Conservation (phyloP, 2,888 invertebrate species). For the Shargacucullia verbasci region DNA sequence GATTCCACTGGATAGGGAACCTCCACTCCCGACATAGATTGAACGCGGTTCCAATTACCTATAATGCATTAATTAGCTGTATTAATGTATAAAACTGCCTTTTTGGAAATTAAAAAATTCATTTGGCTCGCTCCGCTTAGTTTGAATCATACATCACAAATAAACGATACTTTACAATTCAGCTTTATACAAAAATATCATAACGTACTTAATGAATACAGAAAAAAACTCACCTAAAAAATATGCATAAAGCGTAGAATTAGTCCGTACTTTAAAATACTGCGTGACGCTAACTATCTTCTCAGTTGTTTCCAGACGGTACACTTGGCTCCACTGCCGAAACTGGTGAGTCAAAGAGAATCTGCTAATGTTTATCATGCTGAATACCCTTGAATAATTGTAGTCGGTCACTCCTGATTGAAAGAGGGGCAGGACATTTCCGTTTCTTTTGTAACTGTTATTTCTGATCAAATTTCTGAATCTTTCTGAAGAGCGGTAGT, state of each 20-base stretch:
- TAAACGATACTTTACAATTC: no score
- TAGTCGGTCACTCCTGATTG: slow-evolving; percentile 70
- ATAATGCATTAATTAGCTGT: neutral
- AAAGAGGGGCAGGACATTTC: slow-evolving; percentile 63
- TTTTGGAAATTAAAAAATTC: no score
- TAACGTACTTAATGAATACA: no score
- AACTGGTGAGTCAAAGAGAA: slow-evolving; percentile 63
- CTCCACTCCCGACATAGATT: slow-evolving; percentile 75
- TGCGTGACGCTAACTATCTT: slow-evolving; percentile 72
- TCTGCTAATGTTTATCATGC: slow-evolving; percentile 71
- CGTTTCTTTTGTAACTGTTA: slow-evolving; percentile 64
- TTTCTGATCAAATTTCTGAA: slow-evolving; percentile 72
- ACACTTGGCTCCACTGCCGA: slow-evolving; percentile 49
- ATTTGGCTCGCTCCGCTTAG: no score
- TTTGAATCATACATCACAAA: no score
- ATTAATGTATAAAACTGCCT: no score
- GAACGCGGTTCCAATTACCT: slow-evolving; percentile 75
- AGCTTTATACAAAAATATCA: no score
- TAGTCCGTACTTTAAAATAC: slow-evolving; percentile 80
- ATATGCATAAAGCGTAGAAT: slow-evolving; percentile 78
- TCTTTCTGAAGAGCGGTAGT: slow-evolving; percentile 71
- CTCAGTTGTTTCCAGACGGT: slow-evolving; percentile 32
- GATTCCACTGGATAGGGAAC: slow-evolving; percentile 78
- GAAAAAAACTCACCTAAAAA: slow-evolving; percentile 72
- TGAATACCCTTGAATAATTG: slow-evolving; percentile 72